Conservation (phyloP, 2,113 vertebrate species). For the Boulengeromyrus knoepffleri region DNA sequence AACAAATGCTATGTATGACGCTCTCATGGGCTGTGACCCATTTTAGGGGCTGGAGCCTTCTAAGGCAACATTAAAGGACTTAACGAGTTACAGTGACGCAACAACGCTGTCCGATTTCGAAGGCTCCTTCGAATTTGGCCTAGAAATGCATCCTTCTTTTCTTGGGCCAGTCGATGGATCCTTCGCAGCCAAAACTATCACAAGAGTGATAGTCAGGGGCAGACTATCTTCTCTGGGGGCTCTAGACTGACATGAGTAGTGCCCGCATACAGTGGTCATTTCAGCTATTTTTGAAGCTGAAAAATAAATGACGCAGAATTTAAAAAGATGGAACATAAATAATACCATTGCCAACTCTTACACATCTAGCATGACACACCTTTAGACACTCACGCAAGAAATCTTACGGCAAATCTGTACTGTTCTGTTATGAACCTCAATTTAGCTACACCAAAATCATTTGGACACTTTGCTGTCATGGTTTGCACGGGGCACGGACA, state of each 20-base stretch:
- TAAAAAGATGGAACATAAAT: too few relatives aligned
- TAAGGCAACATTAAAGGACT: neutral
- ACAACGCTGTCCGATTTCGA: neutral
- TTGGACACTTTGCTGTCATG: neutral
- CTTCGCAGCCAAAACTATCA: neutral
- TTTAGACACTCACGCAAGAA: too few relatives aligned
- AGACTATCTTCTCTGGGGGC: neutral
- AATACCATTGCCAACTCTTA: too few relatives aligned
- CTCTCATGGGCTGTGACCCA: neutral
- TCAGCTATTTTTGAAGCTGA: neutral
- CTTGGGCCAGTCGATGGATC: neutral
- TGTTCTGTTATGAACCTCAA: neutral
- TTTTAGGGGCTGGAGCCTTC: neutral
- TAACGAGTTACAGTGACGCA: neutral
- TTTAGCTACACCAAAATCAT: neutral
- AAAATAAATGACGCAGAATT: neutral
- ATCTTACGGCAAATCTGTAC: too few relatives aligned
- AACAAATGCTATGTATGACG: neutral
- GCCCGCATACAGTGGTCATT: too few relatives aligned
- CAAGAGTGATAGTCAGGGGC: neutral
- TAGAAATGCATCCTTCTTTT: neutral
- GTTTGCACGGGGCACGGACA: too few relatives aligned
- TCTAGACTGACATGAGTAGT: neutral
- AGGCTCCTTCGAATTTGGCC: neutral
- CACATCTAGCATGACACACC: too few relatives aligned